Conservation (phyloP, 2,113 vertebrate species). For the Rhinoptilus africanus region DNA sequence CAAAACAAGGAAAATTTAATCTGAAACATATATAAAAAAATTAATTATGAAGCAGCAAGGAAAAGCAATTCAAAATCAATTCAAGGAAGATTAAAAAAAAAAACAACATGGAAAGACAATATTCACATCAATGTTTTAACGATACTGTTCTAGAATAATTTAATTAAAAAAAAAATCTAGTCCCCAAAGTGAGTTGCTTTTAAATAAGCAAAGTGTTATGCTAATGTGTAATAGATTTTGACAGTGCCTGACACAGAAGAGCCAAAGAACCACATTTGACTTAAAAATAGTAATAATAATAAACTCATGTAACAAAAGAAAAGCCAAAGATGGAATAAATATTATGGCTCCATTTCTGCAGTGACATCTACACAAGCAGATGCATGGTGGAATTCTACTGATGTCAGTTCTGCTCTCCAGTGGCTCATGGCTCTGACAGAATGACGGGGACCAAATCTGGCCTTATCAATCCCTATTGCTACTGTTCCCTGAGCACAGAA, state of each 20-base stretch:
- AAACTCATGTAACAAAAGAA: background rate
- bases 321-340: background rate
- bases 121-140: background rate
- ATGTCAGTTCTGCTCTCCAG: background rate
- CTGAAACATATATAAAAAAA: background rate
- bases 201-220: background rate
- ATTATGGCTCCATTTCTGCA: background rate
- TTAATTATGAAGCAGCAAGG: background rate
- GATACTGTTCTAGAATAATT: background rate
- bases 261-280: background rate
- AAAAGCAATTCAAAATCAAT: background rate
- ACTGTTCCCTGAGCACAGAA: background rate
- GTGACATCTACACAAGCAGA: background rate
- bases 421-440: background rate
- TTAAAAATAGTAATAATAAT: background rate
- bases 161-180: background rate
- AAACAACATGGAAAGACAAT: background rate
- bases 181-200: background rate
- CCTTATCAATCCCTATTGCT: background rate
- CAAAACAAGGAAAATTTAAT: background rate
- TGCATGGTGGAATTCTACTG: background rate
- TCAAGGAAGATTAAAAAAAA: background rate
- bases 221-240: accelerated
- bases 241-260: background rate
- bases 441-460: background rate